Percentiles rank a stretch among this genome's conserved stretches.
phyloP scores from a whole-genome alignment of 2,888 invertebrate species.

The Dioctria linearis region DNA sequence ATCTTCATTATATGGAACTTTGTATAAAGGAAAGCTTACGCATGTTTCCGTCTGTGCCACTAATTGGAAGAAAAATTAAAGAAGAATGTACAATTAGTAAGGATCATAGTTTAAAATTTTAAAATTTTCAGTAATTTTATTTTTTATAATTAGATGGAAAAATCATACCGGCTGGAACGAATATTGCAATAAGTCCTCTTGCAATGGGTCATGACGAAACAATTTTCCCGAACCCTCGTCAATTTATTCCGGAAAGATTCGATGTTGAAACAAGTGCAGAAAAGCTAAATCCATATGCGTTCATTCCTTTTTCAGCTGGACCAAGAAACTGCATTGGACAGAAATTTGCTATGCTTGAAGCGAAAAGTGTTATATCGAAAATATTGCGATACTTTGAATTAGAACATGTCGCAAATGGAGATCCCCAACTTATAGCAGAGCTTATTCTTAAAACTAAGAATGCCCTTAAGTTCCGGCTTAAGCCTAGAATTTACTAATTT shows the following conservation, averaged over 20 bases:
- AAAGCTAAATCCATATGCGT: constrained; percentile 68
- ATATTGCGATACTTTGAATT: constrained; percentile 67
- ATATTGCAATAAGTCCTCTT: constrained; percentile 67
- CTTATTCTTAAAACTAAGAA: constrained; percentile 68
- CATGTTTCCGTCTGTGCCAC: constrained; percentile 68
- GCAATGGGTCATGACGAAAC: constrained; percentile 65
- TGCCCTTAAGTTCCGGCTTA: constrained; percentile 67
- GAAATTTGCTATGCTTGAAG: constrained; percentile 69
- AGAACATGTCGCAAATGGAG: constrained; percentile 63
- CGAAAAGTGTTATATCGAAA: constrained; percentile 67
- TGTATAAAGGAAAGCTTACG: constrained; percentile 69
- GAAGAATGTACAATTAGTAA: constrained; percentile 69
- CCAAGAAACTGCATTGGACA: constrained; percentile 71
- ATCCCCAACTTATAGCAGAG: constrained; percentile 66
- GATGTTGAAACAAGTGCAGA: constrained; percentile 65
- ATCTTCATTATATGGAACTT: constrained; percentile 67
- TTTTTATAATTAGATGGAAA: constrained; percentile 66
- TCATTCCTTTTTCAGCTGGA: constrained; percentile 70
- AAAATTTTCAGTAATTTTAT: constrained; percentile 1
- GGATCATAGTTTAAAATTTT: constrained; percentile 55
- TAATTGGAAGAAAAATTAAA: constrained; percentile 66
- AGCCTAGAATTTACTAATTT: constrained; percentile 63
- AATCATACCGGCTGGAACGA: constrained; percentile 68
- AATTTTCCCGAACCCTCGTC: constrained; percentile 65
- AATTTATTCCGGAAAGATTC: constrained; percentile 70